Evolutionary conservation across 2,113 vertebrate genomes (phyloP), one percentile per base, ranked within the genome.

Genomic region (Larimichthys crocea): DNA sequence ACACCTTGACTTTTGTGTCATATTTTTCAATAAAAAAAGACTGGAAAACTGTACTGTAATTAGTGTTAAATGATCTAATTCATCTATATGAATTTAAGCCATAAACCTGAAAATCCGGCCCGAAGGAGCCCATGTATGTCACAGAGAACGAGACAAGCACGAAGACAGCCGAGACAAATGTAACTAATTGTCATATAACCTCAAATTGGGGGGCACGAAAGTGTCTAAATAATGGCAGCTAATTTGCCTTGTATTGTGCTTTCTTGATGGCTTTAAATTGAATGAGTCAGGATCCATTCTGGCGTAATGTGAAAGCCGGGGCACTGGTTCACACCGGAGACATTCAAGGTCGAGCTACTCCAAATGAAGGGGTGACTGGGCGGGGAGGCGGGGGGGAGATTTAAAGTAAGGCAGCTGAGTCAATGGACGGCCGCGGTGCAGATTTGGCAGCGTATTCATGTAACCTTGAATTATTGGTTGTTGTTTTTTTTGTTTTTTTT

Each of bases 261-360:
- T 87, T 71, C 82, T 81, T 89, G 90, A 89, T 83, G 89, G 82
- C 44, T 68, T 85, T 87, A 86, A 92, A 93, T 87, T 83, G 89
- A 89, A 92, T 92, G 91, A 93, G 90, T 92, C 90, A 91, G 89
- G 89, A 84, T 90, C 89, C 80, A 78, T 90, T 87, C 66, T 91
- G 90, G 76, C 85, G 86, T 91, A 86, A 90, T 91, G 90, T 88
- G 92, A 91, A 88, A 83, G 92, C 88, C 4, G 80, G 84, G 89
- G 66, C 90, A 35, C 68, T 7, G 85, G 92, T 91, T 92, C 92
- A 91, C 89, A 74, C 83, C 74, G 31, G 69, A 89, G 85, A 90
- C 88, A 76, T 75, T 76, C 89, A 88, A 91, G 92, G 90, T 93
- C 83, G 73, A 75, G 85, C 79, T 35, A 20, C 80, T 89, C 74